Percentiles rank a stretch among this genome's conserved stretches.
Conservation (phyloP, 2,113 vertebrate genomes). For the Cyphomyrus plagiostoma region DNA sequence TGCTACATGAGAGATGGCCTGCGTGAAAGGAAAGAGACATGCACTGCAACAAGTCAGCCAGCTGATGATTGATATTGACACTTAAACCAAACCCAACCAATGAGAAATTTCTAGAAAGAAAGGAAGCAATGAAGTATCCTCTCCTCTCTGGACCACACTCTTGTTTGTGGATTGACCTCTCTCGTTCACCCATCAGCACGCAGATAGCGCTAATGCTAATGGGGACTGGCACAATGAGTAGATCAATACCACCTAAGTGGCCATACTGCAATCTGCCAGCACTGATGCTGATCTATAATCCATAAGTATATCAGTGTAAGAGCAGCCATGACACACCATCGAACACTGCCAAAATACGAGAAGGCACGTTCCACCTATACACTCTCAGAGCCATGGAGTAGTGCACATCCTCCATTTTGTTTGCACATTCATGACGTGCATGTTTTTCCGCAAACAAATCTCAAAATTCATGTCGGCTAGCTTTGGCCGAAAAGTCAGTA, state of each 20-base stretch:
- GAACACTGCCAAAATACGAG: neutral
- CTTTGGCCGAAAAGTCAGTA: neutral
- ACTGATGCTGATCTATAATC: constrained; percentile 45
- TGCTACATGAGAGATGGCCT: neutral
- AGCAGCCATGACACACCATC: neutral
- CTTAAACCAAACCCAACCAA: neutral
- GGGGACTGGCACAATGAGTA: constrained; percentile 39
- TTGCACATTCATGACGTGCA: neutral
- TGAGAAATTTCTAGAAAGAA: neutral
- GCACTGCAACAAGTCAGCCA: neutral
- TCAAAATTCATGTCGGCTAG: neutral
- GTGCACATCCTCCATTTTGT: neutral
- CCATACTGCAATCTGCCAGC: constrained; percentile 38
- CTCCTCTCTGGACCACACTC: neutral
- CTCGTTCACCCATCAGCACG: neutral
- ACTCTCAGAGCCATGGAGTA: neutral
- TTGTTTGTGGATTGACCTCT: neutral
- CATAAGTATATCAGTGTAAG: constrained; percentile 40
- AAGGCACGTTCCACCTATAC: neutral
- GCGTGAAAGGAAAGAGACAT: neutral
- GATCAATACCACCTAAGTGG: constrained; percentile 49
- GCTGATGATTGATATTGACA: neutral
- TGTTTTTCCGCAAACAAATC: neutral
- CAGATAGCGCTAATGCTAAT: constrained; percentile 37
- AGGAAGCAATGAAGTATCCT: neutral